These are phyloP conservation scores for Capromys pilorides DNA, from an alignment of 2,797 vertebrate species.

Conservation along the genomic window DNA sequence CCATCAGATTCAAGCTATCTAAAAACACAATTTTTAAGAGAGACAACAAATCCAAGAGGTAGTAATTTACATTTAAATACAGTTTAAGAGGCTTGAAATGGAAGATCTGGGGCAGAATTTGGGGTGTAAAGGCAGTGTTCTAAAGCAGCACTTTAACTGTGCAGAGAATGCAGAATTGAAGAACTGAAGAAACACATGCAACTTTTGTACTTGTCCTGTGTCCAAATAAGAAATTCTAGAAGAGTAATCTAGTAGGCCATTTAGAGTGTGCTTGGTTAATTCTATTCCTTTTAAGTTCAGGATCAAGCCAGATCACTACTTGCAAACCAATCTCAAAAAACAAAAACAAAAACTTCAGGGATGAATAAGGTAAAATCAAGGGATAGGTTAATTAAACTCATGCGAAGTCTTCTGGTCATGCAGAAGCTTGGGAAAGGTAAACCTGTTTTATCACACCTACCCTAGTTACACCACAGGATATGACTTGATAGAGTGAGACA, in stretches of 20 bases:
- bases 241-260: neutral
- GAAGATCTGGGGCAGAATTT: neutral
- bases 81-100: constrained; percentile 24
- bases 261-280: neutral
- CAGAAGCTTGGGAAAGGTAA: neutral
- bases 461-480: neutral
- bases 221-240: neutral
- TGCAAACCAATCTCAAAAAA: neutral
- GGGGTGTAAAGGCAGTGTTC: neutral
- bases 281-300: neutral
- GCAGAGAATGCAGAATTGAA: neutral
- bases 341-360: neutral
- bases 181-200: neutral
- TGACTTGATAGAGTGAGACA: neutral
- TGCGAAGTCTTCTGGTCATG: neutral
- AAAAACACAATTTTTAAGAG: neutral
- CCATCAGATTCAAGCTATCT: constrained; percentile 71
- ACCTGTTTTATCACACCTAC: neutral
- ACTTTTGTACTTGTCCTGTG: neutral
- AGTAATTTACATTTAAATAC: constrained; percentile 54
- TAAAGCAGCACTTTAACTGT: neutral
- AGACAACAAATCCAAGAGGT: constrained; percentile 38
- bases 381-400: neutral
- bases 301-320: neutral
- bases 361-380: constrained; percentile 12